Evolutionary conservation across 1,140 invertebrate genomes (phyloP).

Genomic region (Drosophila pruinosa): DNA sequence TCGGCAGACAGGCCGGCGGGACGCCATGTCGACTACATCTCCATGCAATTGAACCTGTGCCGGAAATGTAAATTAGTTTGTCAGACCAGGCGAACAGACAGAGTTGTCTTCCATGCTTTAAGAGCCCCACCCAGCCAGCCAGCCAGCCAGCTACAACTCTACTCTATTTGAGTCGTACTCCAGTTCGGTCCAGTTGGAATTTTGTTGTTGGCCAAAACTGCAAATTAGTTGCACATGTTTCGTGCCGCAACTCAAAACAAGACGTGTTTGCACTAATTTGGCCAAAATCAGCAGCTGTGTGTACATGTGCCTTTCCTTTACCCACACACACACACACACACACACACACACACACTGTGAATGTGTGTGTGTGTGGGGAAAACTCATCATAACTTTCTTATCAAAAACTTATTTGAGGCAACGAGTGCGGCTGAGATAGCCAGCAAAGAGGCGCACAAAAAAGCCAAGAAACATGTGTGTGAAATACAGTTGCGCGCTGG

Average conservation of each 20-base stretch:
- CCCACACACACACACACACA: too few species aligned
- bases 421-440: constrained; percentile 50
- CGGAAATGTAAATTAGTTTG: constrained; percentile 61
- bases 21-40: not conserved
- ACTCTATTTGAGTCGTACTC: too few species aligned
- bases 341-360: not conserved
- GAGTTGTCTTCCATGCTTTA: not conserved
- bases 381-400: constrained; percentile 82
- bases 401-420: constrained; percentile 71
- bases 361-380: constrained; percentile 49
- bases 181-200: constrained; percentile 13
- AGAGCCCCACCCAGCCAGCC: too few species aligned
- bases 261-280: constrained; percentile 80
- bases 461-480: not conserved
- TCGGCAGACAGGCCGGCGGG: constrained; percentile 60
- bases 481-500: not conserved
- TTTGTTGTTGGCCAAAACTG: constrained; percentile 48
- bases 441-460: constrained; percentile 5
- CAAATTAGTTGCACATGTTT: constrained; percentile 80
- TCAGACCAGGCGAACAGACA: too few species aligned
- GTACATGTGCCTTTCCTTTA: constrained; percentile 46
- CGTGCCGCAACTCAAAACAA: constrained; percentile 70
- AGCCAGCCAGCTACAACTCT: too few species aligned
- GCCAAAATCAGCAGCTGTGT: constrained; percentile 79
- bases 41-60: not conserved